Conservation (phyloP, 2,113 vertebrate genomes). For the Laterallus jamaicensis region DNA sequence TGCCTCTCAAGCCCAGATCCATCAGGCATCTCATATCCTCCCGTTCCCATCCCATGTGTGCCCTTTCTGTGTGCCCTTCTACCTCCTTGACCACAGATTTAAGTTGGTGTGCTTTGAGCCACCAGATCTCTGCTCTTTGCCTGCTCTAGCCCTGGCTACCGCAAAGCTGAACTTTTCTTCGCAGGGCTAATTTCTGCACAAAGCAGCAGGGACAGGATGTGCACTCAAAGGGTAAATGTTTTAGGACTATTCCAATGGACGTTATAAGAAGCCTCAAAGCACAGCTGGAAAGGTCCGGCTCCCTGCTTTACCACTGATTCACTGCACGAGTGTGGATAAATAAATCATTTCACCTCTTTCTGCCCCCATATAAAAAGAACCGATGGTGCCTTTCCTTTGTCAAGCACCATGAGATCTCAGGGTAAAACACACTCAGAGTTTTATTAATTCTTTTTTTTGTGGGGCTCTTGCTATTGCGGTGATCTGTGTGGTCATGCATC, state of each 20-base stretch:
- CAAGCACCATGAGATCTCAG: background rate
- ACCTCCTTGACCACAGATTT: background rate
- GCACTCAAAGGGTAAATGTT: background rate
- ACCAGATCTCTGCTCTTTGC: background rate
- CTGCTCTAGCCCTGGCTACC: background rate
- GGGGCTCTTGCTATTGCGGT: constrained; percentile 11
- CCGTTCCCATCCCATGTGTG: background rate
- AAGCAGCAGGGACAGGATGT: background rate
- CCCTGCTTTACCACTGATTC: background rate
- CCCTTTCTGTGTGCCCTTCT: background rate
- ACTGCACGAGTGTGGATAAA: background rate
- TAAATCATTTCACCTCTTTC: constrained; percentile 44
- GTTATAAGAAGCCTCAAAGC: constrained; percentile 12
- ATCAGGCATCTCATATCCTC: background rate
- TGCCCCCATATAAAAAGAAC: background rate
- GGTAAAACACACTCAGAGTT: constrained; percentile 17
- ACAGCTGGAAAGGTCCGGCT: constrained; percentile 16
- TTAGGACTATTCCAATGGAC: background rate
- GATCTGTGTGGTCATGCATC: constrained; percentile 15
- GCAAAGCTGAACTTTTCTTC: background rate
- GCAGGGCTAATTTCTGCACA: background rate
- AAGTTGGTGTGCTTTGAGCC: background rate
- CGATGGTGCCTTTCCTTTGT: constrained; percentile 27
- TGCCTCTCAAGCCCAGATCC: background rate
- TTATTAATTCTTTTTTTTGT: constrained; percentile 44